A percentile compares a stretch with the other conserved stretches of the same genome.
Evolutionary conservation across 2,888 invertebrate genomes (phyloP).

Genomic region (Hydriomena furcata): DNA sequence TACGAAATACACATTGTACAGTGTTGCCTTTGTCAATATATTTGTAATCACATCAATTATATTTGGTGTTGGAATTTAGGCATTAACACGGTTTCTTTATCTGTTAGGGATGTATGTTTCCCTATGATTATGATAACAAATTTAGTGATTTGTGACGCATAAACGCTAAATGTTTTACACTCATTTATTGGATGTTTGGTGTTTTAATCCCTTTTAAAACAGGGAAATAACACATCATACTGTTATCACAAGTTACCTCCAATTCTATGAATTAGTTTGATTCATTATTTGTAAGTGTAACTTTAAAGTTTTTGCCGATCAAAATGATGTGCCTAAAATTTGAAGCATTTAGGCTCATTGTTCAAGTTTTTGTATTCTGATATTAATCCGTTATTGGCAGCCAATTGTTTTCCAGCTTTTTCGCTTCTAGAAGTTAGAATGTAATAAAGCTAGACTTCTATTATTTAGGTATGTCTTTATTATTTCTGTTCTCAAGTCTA

Average conservation of each 20-base stretch:
- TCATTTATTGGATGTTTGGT: not conserved
- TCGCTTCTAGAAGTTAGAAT: not conserved
- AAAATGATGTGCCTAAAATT: conserved; percentile 17
- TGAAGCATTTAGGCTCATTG: conserved; percentile 2
- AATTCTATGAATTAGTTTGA: conserved; percentile 6
- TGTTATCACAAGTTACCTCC: not conserved
- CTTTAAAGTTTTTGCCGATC: conserved; percentile 7
- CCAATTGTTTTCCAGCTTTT: not conserved
- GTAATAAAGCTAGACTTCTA: not conserved
- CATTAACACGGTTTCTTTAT: conserved; percentile 15
- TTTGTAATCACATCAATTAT: conserved; percentile 11
- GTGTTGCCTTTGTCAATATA: conserved; percentile 16
- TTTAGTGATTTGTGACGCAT: conserved; percentile 7
- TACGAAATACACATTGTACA: conserved; percentile 4
- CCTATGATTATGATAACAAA: conserved; percentile 5
- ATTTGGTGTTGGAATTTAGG: conserved; percentile 4
- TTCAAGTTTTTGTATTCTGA: conserved; percentile 4
- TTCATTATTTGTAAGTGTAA: conserved; percentile 13
- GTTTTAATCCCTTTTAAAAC: not conserved
- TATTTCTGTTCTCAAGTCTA: not conserved
- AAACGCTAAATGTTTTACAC: not conserved
- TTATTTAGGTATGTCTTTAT: no score
- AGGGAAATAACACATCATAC: not conserved
- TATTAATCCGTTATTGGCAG: not conserved
- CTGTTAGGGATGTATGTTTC: conserved; percentile 12